Conservation (phyloP, 2,113 vertebrate species). For the Neoarius graeffei region DNA sequence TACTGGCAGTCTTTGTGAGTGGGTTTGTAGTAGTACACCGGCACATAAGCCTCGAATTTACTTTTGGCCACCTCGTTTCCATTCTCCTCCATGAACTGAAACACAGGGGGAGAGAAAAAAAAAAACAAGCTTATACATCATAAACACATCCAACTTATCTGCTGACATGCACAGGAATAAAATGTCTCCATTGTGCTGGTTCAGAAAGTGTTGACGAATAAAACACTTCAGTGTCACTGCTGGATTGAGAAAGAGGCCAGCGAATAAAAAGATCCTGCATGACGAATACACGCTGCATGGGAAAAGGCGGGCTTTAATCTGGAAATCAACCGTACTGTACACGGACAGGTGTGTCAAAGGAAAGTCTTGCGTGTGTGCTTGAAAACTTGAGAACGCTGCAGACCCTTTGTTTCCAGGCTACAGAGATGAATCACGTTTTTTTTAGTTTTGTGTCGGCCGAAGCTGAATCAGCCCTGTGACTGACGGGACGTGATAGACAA, state of each 20-base stretch:
- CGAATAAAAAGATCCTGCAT: neutral
- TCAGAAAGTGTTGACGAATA: neutral
- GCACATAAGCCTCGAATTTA: slow-evolving; percentile 81
- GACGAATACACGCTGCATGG: neutral
- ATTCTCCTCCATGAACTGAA: slow-evolving; percentile 81
- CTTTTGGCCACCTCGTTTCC: slow-evolving; percentile 79
- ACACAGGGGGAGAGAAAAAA: slow-evolving; percentile 25
- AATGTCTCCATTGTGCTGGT: neutral
- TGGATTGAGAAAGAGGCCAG: neutral
- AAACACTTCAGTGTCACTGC: neutral
- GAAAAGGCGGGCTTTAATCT: neutral
- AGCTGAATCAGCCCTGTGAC: neutral
- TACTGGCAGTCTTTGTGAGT: slow-evolving; percentile 81
- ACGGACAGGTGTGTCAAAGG: neutral
- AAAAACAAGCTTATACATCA: neutral
- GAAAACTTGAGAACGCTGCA: neutral
- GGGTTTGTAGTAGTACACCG: slow-evolving; percentile 87
- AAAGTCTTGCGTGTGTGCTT: neutral
- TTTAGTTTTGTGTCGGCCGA: neutral
- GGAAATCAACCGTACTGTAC: neutral
- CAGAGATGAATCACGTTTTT: neutral
- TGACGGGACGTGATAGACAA: neutral
- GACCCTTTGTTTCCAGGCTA: neutral
- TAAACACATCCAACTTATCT: neutral
- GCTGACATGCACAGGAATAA: neutral